Conservation (phyloP, 2,113 vertebrate species). For the Apistogramma diplotaenia region DNA sequence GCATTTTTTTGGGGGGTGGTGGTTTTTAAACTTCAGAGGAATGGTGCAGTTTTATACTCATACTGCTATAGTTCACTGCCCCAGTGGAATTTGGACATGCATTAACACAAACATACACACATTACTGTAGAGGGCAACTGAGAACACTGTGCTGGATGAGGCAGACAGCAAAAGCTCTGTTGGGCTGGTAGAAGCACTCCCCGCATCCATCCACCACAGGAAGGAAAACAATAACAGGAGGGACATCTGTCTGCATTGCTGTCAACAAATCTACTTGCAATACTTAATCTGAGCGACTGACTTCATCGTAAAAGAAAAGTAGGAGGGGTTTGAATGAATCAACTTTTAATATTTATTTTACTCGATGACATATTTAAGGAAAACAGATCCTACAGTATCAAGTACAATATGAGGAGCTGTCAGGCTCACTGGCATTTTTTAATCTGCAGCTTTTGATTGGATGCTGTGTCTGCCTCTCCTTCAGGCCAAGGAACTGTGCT, state of each 20-base stretch:
- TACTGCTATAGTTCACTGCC: slow-evolving; percentile 6
- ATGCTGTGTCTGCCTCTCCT: neutral
- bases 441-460: neutral
- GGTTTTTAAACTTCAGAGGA: slow-evolving; percentile 41
- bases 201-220: neutral
- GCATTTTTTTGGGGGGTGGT: slow-evolving; percentile 43
- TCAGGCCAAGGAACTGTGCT: neutral
- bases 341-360: neutral
- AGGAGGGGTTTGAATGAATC: neutral
- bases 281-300: slow-evolving; percentile 3
- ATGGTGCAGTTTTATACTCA: slow-evolving; percentile 10
- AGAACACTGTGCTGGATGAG: neutral
- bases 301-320: neutral
- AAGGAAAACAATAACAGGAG: slow-evolving; percentile 19
- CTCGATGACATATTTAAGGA: neutral
- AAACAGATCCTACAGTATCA: neutral
- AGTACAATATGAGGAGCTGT: neutral
- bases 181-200: neutral
- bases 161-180: neutral
- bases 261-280: neutral
- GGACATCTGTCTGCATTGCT: neutral
- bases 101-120: neutral
- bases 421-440: neutral
- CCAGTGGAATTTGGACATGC: slow-evolving; percentile 18
- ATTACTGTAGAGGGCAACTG: neutral